These are phyloP conservation scores for Meriones psammophilus DNA, from an alignment of 2,797 vertebrate genomes.

Conservation along the genomic window DNA sequence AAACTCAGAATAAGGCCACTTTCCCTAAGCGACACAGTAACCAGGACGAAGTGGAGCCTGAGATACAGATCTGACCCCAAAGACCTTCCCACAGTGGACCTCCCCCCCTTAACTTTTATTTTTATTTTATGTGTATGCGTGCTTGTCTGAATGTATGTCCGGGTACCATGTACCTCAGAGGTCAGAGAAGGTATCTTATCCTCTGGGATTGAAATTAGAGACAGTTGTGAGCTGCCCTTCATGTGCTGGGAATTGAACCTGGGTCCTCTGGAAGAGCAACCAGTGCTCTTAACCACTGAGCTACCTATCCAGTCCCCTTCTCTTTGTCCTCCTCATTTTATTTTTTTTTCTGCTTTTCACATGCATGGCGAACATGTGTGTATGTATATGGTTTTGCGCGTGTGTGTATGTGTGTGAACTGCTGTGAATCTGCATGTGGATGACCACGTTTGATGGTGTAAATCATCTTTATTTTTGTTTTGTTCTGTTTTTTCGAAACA, in stretches of 20 bases:
- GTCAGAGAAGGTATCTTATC: no score
- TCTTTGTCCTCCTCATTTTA: not conserved
- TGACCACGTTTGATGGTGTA: not conserved
- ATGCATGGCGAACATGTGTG: not conserved
- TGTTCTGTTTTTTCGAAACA: no score
- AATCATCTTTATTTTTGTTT: not conserved
- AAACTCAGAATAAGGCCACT: not conserved
- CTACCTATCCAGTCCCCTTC: not conserved
- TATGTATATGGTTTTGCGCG: not conserved
- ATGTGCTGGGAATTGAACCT: no score
- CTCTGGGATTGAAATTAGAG: no score
- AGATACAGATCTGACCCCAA: not conserved
- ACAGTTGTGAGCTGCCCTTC: no score
- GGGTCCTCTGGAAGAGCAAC: no score
- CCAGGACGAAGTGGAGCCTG: not conserved
- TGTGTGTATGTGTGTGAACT: not conserved
- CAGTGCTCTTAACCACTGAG: no score
- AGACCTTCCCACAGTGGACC: not conserved
- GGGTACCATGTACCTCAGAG: no score
- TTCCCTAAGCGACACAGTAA: not conserved
- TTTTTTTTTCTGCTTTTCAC: not conserved
- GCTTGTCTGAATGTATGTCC: no score
- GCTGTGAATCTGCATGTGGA: not conserved
- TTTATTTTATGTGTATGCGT: no score
- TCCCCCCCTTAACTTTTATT: no score